Conservation (phyloP, 2,797 vertebrate genomes). For the Micromesistius poutassou region DNA sequence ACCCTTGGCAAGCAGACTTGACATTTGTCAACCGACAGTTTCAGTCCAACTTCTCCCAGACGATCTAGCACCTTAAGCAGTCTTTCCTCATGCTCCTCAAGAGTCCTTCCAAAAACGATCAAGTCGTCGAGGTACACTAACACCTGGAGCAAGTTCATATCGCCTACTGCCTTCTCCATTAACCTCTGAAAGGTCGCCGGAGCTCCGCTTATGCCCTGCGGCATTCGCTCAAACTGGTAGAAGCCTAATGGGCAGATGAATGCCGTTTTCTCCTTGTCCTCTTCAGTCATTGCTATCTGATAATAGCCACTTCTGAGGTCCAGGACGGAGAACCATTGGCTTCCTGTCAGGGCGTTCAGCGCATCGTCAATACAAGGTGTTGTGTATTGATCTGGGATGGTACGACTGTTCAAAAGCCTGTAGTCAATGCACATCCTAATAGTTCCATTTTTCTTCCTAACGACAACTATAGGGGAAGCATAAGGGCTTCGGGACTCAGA, state of each 20-base stretch:
- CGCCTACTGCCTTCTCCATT: slow-evolving; percentile 22
- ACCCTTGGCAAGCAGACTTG: slow-evolving; percentile 20
- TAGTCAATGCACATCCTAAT: slow-evolving; percentile 29
- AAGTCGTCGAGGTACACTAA: slow-evolving; percentile 24
- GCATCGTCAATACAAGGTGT: no score
- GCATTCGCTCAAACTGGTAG: no score
- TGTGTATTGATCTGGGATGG: slow-evolving; percentile 23
- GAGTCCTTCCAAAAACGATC: slow-evolving; percentile 6
- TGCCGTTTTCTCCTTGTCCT: no score
- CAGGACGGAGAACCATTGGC: no score
- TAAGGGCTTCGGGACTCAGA: slow-evolving; percentile 15
- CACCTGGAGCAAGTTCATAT: slow-evolving; percentile 29
- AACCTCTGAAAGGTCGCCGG: slow-evolving; percentile 14
- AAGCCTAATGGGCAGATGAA: no score
- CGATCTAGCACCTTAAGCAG: slow-evolving; percentile 1
- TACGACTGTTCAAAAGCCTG: slow-evolving; percentile 9
- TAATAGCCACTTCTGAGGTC: no score
- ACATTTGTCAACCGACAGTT: slow-evolving; percentile 23
- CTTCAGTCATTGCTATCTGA: no score
- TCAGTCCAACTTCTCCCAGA: slow-evolving; percentile 12
- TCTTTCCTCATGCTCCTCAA: slow-evolving; percentile 16
- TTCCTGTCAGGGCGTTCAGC: no score
- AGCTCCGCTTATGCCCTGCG: no score
- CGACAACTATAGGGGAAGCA: slow-evolving; percentile 14
- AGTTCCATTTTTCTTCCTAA: slow-evolving; percentile 12